Base-by-base conservation (phyloP, 2,888 invertebrate species). In the Oxycera nigricornis region DNA sequence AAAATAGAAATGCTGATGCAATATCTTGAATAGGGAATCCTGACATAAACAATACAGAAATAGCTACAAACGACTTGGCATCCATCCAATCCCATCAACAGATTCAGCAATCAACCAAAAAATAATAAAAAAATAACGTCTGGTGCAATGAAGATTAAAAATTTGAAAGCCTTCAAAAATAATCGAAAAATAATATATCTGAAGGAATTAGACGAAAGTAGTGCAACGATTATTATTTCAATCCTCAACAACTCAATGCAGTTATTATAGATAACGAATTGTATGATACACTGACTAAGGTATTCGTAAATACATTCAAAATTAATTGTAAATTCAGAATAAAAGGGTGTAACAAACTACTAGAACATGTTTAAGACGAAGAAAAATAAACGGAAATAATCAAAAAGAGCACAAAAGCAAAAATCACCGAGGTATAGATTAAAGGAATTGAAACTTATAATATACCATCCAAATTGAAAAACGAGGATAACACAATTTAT, bases 51-150 rank as follows among this genome's bases (percentile, higher is more conserved):
- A 59, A 20, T 20, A 11, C 30, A 28, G 28, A 24, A 59, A 4
- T n/a, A 28, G 2, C 26, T 26, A n/a, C n/a, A n/a, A 76, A 73
- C 4, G 11, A 77, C 2, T 80, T 79, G 67, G 80, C 80, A 24
- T 79, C 79, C 78, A 77, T 28, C 77, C 55, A 55, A 55, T 79
- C 74, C 75, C 74, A 39, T 74, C 74, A 1, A 77, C 67, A 35
- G n/a, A 26, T 31, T 76, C 77, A 14, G 31, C 70, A 17, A 76
- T 77, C 22, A 78, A 77, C 55, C 76, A 67, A 76, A 73, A n/a
- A 31, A 30, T 68, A 39, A 73, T 20, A 55, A 22, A n/a, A n/a
- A n/a, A n/a, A n/a, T n/a, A n/a, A n/a, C n/a, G n/a, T n/a, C n/a
- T n/a, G n/a, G n/a, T n/a, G n/a, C n/a, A n/a, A n/a, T n/a, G n/a